Evolutionary conservation across 2,888 invertebrate species (phyloP).

Genomic region (Lacanobia oleracea): DNA sequence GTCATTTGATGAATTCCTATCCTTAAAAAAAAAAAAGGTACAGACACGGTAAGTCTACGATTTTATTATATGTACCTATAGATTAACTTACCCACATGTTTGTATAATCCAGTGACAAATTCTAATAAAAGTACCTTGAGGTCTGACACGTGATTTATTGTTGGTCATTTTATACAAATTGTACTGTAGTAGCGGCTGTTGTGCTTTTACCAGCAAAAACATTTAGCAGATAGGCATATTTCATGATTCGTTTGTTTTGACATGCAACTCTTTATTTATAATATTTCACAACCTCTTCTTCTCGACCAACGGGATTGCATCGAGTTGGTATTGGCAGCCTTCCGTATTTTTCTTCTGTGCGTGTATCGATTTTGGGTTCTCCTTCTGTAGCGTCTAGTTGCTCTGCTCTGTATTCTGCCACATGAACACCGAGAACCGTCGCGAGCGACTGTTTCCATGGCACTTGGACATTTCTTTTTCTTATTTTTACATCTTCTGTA

Average conservation of each 20-base stretch:
- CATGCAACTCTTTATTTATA: slow-evolving; percentile 60
- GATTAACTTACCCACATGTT: neutral
- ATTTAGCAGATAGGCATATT: neutral
- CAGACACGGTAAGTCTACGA: no score
- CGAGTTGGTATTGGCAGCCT: slow-evolving; percentile 70
- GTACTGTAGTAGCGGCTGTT: slow-evolving; percentile 6
- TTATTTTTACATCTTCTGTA: slow-evolving; percentile 78
- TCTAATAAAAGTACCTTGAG: slow-evolving; percentile 28
- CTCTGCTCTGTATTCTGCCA: slow-evolving; percentile 74
- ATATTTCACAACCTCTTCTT: slow-evolving; percentile 76
- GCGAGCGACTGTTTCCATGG: slow-evolving; percentile 77
- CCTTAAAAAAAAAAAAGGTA: no score
- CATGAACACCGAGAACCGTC: slow-evolving; percentile 79
- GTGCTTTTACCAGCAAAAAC: slow-evolving; percentile 22
- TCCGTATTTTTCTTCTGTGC: slow-evolving; percentile 76
- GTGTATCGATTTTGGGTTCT: slow-evolving; percentile 63
- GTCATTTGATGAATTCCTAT: no score
- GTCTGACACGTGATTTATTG: slow-evolving; percentile 30
- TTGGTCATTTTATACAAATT: slow-evolving; percentile 16
- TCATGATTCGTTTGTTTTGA: neutral
- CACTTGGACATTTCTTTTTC: slow-evolving; percentile 81
- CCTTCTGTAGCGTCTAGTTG: slow-evolving; percentile 70
- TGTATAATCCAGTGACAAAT: neutral
- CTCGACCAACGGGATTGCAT: slow-evolving; percentile 76
- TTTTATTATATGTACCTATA: no score